Base-by-base conservation (phyloP, 2,797 vertebrate species). In the Sebastes iracundus region DNA sequence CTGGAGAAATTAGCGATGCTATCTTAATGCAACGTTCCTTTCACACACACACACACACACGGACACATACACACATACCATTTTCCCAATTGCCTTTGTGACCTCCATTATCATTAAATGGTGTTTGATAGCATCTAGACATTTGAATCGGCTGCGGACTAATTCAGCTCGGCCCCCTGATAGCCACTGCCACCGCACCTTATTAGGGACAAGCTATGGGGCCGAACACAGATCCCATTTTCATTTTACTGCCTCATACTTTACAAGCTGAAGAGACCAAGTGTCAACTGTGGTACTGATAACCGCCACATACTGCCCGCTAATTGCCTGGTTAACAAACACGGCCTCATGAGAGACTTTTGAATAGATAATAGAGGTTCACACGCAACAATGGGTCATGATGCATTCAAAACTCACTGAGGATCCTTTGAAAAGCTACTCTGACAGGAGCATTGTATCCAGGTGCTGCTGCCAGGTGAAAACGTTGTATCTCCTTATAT, bases 211-310 rank as follows among this genome's bases (percentile, higher is more conserved):
- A 60, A 92, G 83, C 87, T 85, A 87, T 83, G 86, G 90, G 83
- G 85, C 82, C 14, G 4, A 86, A 80, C 85, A 61, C 80, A 13
- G 81, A 89, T 81, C 81, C 83, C 83, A 92, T 93, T 94, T 93
- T 87, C 91, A 91, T 93, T 94, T 94, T 93, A 92, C 88, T 78
- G 91, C 91, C 89, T 93, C 90, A 49, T 90, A 82, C 83, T 92
- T 92, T 83, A 89, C 82, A 71, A 75, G 75, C 71, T 87, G 86
- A 88, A 77, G 88, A 85, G 82, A 84, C 67, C 82, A 62, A 89
- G 85, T 90, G 91, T 93, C 88, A 84, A 79, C 88, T 49, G 72
- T 25, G 77, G 76, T 66, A 38, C 87, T 82, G 93, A 94, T 94
- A 93, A 90, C 83, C 80, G 75, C 79, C 79, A 73, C 87, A 88